These are phyloP conservation scores for Tholera decimalis DNA, from an alignment of 2,888 invertebrate species.

Conservation along the genomic window DNA sequence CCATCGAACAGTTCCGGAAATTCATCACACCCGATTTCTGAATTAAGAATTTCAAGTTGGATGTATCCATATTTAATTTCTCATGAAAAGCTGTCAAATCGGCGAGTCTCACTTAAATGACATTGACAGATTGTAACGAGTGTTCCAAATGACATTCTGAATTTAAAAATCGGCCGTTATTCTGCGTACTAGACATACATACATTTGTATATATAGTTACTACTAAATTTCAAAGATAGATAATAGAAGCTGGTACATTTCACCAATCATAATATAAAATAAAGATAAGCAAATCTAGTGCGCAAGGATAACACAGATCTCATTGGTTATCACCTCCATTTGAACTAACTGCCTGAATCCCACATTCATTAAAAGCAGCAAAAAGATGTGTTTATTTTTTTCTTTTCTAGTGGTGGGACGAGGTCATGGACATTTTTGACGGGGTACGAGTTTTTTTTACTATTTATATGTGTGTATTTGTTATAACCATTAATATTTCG, in stretches of 20 bases:
- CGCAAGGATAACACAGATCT: slow-evolving; percentile 6
- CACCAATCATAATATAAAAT: background rate
- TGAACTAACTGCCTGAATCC: slow-evolving; percentile 53
- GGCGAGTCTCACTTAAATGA: too few species aligned
- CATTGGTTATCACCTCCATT: slow-evolving; percentile 24
- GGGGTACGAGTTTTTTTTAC: slow-evolving; percentile 94
- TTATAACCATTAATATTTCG: slow-evolving; percentile 72
- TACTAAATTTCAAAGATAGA: background rate
- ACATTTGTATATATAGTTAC: background rate
- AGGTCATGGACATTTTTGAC: slow-evolving; percentile 98
- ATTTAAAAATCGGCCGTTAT: too few species aligned
- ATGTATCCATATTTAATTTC: too few species aligned
- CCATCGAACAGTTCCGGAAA: slow-evolving; percentile 16
- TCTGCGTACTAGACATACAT: slow-evolving; percentile 21
- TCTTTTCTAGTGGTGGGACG: slow-evolving; percentile 98
- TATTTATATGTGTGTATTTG: slow-evolving; percentile 81
- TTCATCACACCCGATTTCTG: too few species aligned
- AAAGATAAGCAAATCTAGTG: slow-evolving; percentile 2
- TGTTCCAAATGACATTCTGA: too few species aligned
- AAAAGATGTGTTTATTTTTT: slow-evolving; percentile 83
- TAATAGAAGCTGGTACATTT: background rate
- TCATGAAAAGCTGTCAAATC: too few species aligned
- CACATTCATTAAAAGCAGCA: slow-evolving; percentile 71
- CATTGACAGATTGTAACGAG: too few species aligned
- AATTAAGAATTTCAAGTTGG: too few species aligned